Evolutionary conservation across 2,113 vertebrate species (phyloP), one percentile per base, ranked within the genome.

Genomic region (Cinclus mexicanus): DNA sequence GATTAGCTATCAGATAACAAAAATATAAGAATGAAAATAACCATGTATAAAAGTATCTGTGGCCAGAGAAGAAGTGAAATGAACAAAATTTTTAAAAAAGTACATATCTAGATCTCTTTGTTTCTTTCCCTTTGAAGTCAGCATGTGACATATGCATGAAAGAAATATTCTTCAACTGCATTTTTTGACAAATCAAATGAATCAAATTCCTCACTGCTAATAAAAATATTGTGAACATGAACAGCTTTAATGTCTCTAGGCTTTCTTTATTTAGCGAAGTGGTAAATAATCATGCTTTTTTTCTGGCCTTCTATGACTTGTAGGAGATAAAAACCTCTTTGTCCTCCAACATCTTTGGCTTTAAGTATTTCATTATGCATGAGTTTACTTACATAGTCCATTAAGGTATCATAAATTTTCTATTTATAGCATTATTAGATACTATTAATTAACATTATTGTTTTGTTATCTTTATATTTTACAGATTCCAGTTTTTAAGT

Each of bases 201-300:
- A 87, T 7, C 14, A 90, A 92, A 47, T 89, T 91, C 84, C 33
- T 83, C 31, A 74, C 25, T 83, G 64, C 49, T 89, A 83, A 83
- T 56, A 68, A 96, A 96, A 88, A 70, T 81, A 94, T 84, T 95
- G 92, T 76, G 55, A 94, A 52, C 75, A 37, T 75, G 72, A 94
- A 87, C 47, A 53, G 17, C 6, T 28, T 71, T 91, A 87, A 87
- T 90, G 59, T 25, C 67, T 93, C 20, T 65, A 80, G 21, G 5
- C 10, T 83, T 86, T 9, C 20, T 75, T 44, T 83, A 79, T 83
- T 91, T 91, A 94, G 42, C 63, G 18, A 86, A 61, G 21, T 71
- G 78, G 10, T 15, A 92, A 82, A 89, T 18, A 71, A 47, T 26
- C 19, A 53, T 85, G 28, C 0, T 35, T 42, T 46, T 83, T 82